Conservation (phyloP, 2,888 invertebrate species). For the Ypsolopha sequella region DNA sequence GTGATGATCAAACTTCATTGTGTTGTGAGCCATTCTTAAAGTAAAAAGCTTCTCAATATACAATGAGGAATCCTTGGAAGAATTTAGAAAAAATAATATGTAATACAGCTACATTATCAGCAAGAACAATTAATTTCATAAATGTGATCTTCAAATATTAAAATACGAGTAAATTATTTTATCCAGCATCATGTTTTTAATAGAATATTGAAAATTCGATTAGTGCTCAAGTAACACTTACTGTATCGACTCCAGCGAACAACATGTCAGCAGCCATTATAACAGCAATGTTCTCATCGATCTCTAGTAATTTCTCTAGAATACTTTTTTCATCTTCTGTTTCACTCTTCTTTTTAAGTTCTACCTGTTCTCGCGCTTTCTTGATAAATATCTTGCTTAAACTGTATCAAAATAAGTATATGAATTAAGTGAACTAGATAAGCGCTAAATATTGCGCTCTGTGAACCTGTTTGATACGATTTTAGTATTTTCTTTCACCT, state of each 20-base stretch:
- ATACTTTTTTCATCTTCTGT: slow-evolving; percentile 60
- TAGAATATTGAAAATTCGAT: neutral
- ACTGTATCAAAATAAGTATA: slow-evolving; percentile 15
- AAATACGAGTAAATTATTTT: too few species aligned
- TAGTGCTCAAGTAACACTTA: slow-evolving; percentile 27
- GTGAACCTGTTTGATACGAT: too few species aligned
- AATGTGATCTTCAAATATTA: too few species aligned
- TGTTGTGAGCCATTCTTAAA: slow-evolving; percentile 26
- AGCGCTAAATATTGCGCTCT: too few species aligned
- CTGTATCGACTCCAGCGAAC: slow-evolving; percentile 77
- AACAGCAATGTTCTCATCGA: slow-evolving; percentile 70
- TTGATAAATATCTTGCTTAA: slow-evolving; percentile 24
- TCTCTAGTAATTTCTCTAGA: slow-evolving; percentile 70
- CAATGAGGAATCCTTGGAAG: too few species aligned
- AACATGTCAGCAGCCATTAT: slow-evolving; percentile 77
- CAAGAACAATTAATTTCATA: neutral
- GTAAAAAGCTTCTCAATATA: too few species aligned
- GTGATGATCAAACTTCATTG: slow-evolving; percentile 18
- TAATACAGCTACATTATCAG: neutral
- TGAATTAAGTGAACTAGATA: too few species aligned
- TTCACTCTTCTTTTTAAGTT: slow-evolving; percentile 13
- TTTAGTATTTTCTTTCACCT: too few species aligned
- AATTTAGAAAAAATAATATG: too few species aligned
- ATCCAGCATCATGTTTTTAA: too few species aligned
- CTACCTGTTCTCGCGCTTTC: slow-evolving; percentile 25